Conservation (phyloP, 2,797 vertebrate genomes). For the Pipistrellus pipistrellus region DNA sequence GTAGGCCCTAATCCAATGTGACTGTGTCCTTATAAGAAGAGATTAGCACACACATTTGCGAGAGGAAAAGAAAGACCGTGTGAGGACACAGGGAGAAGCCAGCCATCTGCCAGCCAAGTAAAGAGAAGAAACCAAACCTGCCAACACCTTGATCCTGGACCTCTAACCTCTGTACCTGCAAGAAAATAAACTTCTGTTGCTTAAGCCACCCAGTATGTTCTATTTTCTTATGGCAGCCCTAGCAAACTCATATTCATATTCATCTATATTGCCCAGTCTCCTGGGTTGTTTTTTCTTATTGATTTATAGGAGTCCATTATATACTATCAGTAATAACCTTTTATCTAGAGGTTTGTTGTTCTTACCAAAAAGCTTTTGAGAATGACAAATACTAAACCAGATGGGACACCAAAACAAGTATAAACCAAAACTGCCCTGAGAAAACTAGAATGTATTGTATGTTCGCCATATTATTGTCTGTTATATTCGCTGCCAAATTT, state of each 20-base stretch:
- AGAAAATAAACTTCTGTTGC: constrained; percentile 24
- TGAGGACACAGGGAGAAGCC: not conserved
- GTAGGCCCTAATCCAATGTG: not conserved
- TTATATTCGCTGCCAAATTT: constrained; percentile 43
- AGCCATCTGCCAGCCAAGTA: not conserved
- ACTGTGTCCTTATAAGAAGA: constrained; percentile 33
- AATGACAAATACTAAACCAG: constrained; percentile 24
- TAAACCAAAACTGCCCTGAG: not conserved
- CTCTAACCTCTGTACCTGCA: not conserved
- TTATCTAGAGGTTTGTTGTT: not conserved
- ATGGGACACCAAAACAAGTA: not conserved
- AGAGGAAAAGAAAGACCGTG: not conserved
- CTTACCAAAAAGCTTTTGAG: constrained; percentile 5
- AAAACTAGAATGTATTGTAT: not conserved
- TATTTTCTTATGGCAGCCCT: not conserved
- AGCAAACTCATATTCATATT: not conserved
- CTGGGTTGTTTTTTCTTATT: constrained; percentile 5
- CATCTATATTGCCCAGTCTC: not conserved
- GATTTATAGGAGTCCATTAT: constrained; percentile 6
- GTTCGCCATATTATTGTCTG: not conserved
- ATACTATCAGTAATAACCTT: not conserved
- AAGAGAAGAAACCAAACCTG: not conserved
- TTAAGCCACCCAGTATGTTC: not conserved
- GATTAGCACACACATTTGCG: not conserved
- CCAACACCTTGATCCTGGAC: constrained; percentile 18